Evolutionary conservation across 2,113 vertebrate species (phyloP).

Genomic region (Campylomormyrus tamandua): DNA sequence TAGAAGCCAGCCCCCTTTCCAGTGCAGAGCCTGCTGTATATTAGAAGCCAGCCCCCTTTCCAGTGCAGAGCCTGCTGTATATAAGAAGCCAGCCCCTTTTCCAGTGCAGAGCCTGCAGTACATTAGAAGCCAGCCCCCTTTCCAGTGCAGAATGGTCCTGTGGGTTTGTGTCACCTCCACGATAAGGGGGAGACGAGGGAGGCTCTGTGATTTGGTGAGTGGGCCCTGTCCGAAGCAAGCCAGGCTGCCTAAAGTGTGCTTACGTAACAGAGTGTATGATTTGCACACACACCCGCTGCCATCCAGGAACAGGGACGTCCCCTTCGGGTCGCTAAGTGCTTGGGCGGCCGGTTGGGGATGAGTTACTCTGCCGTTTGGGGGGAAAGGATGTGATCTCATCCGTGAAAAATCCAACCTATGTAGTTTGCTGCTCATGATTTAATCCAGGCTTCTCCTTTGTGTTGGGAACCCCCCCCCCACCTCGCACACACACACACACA

Average conservation of each 20-base stretch:
- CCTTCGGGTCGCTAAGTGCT: conserved; percentile 36
- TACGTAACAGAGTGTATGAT: conserved; percentile 22
- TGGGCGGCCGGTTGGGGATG: conserved; percentile 54
- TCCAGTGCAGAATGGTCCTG: not conserved
- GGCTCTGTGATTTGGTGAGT: conserved; percentile 8
- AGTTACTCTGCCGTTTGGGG: conserved; percentile 70
- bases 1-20: no score
- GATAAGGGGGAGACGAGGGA: not conserved
- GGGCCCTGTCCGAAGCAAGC: not conserved
- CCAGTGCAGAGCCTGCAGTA: no score
- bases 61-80: no score
- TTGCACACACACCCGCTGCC: not conserved
- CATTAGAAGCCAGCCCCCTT: not conserved
- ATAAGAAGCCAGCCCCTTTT: no score
- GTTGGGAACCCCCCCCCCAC: conserved; percentile 43
- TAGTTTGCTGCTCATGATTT: conserved; percentile 74
- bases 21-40: no score
- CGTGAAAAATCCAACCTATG: conserved; percentile 78
- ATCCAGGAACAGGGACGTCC: conserved; percentile 23
- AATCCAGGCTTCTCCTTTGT: conserved; percentile 75
- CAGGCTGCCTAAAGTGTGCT: conserved; percentile 23
- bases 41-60: no score
- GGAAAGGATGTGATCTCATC: conserved; percentile 87
- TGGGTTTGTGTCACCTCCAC: not conserved
- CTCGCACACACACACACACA: conserved; percentile 16